phyloP scores from a whole-genome alignment of 23 tunicate genomes.

The Oikopleura dioica region DNA sequence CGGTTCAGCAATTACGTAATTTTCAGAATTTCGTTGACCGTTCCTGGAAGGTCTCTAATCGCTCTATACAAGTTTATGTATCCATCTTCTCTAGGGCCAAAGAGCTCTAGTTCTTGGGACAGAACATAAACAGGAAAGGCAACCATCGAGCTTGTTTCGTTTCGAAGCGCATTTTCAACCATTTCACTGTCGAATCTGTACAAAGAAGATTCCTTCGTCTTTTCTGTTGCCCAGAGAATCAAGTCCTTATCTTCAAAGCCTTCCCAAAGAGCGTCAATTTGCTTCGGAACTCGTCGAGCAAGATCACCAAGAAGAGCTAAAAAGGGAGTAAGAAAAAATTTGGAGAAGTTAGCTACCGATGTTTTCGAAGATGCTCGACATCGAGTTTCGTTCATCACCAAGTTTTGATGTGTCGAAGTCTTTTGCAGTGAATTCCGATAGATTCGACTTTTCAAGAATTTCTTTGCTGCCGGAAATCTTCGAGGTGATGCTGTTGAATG shows the following conservation, averaged over 20 bases:
- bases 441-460: too few relatives aligned
- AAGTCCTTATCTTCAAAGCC: not conserved
- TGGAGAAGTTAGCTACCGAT: too few relatives aligned
- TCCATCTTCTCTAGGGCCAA: not conserved
- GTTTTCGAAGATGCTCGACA: too few relatives aligned
- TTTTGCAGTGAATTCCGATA: too few relatives aligned
- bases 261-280: not conserved
- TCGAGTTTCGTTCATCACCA: too few relatives aligned
- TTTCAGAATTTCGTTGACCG: too few relatives aligned
- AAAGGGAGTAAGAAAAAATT: too few relatives aligned
- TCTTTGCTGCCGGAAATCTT: too few relatives aligned
- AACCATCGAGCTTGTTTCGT: not conserved
- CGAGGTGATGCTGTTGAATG: too few relatives aligned
- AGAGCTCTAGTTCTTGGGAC: not conserved
- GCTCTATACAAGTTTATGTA: not conserved
- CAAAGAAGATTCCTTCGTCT: not conserved
- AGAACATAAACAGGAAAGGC: slow-evolving; percentile 2
- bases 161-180: not conserved
- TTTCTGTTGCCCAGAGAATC: not conserved
- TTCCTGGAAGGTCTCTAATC: not conserved
- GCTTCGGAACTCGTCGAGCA: not conserved
- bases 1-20: too few relatives aligned
- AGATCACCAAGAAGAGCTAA: not conserved
- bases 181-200: not conserved
- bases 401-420: too few relatives aligned